A percentile compares a stretch with the other conserved stretches of the same genome.
These are phyloP conservation scores for Centropus bengalensis DNA, from an alignment of 2,113 vertebrate genomes.

Conservation along the genomic window DNA sequence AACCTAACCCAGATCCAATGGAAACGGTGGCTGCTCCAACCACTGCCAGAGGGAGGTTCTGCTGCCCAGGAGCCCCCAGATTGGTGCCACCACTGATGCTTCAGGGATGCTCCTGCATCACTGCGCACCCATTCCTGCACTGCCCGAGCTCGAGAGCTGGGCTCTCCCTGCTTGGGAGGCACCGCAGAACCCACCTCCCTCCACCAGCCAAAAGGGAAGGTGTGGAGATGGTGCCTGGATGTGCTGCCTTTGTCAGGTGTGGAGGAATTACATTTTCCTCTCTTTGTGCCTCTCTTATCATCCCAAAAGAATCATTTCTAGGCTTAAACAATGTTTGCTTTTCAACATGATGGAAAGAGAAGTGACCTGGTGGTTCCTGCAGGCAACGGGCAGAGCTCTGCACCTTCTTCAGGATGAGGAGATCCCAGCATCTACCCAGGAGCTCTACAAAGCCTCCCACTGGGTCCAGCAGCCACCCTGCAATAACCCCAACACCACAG, in stretches of 20 bases:
- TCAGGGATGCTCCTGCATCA: background rate
- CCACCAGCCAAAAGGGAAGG: background rate
- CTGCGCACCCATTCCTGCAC: background rate
- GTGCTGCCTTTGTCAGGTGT: background rate
- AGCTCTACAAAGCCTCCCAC: background rate
- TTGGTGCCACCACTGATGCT: background rate
- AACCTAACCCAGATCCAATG: background rate
- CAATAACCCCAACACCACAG: background rate
- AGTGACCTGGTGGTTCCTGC: slow-evolving; percentile 19
- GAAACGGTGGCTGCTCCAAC: background rate
- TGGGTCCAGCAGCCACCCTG: background rate
- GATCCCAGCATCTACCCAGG: no score
- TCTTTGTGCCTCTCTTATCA: background rate
- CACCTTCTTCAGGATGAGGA: accelerated
- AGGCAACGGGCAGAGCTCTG: background rate
- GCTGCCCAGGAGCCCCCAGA: background rate
- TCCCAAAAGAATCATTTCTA: background rate
- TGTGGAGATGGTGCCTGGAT: background rate
- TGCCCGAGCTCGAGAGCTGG: background rate
- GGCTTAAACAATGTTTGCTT: background rate
- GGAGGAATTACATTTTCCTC: background rate
- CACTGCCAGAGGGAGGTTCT: background rate
- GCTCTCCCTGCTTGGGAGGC: background rate
- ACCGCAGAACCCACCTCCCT: background rate
- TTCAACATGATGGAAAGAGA: slow-evolving; percentile 23